Evolutionary conservation across 2,888 invertebrate species (phyloP).

Genomic region (Zygothrica quintamaculata): DNA sequence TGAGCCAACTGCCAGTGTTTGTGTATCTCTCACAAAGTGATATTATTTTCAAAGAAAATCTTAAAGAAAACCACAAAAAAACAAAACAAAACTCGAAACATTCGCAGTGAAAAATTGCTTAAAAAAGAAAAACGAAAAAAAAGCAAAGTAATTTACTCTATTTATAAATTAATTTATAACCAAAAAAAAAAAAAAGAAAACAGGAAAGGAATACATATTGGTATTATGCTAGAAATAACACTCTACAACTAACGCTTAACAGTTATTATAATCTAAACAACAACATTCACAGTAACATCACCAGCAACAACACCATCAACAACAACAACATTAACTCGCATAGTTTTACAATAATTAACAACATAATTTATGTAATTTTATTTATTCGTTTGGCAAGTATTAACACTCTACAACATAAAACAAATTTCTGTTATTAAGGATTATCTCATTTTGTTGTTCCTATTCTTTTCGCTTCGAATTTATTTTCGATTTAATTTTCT

Average conservation of each 20-base stretch:
- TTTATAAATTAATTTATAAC: slow-evolving; percentile 65
- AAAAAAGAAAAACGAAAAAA: slow-evolving; percentile 16
- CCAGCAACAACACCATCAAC: slow-evolving; percentile 24
- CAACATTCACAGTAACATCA: slow-evolving; percentile 31
- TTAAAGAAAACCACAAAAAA: slow-evolving; percentile 22
- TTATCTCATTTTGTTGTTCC: slow-evolving; percentile 19
- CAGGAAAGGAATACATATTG: slow-evolving; percentile 20
- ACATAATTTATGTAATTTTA: slow-evolving; percentile 44
- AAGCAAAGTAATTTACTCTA: slow-evolving; percentile 37
- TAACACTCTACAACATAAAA: slow-evolving; percentile 22
- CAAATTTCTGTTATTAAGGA: background rate
- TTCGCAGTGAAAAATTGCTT: slow-evolving; percentile 52
- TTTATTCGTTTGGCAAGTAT: slow-evolving; percentile 37
- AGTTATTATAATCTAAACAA: too few relatives aligned
- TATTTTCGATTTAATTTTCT: slow-evolving; percentile 1
- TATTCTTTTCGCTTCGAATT: slow-evolving; percentile 7
- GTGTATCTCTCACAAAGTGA: slow-evolving; percentile 56
- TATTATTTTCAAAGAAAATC: slow-evolving; percentile 78
- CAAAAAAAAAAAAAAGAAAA: slow-evolving; percentile 25
- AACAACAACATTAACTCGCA: slow-evolving; percentile 49
- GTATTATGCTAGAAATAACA: slow-evolving; percentile 32
- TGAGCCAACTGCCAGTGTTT: slow-evolving; percentile 26
- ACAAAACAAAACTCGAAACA: slow-evolving; percentile 58
- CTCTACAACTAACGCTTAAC: slow-evolving; percentile 32
- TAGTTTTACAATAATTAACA: slow-evolving; percentile 45